Base-by-base conservation (phyloP, 2,888 invertebrate genomes). In the Malthinus flaveolus region DNA sequence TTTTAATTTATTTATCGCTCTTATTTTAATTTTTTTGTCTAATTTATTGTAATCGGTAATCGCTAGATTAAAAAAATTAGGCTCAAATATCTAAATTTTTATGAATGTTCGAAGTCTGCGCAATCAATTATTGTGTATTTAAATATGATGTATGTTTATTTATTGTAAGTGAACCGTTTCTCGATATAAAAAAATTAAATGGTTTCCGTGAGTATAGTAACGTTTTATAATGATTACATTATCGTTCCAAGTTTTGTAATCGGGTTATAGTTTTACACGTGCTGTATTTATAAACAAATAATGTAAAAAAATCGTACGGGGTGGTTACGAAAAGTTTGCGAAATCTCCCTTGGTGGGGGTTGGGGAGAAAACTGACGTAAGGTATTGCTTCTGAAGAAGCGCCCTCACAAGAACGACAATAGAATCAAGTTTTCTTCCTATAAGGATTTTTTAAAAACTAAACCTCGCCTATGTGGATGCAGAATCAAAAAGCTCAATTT, bases 171-270 rank as follows among this genome's bases (percentile, higher is more conserved):
- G 57, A 57, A 51, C 57, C 57, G 47, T n/a, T 51, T 52, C 51
- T 39, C 23, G 51, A 57, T 52, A 34, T 33, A 42, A 23, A 23
- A 23, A 23, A 51, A 48, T 10, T 51, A 37, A 52, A 47, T 47
- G 37, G 52, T 52, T 57, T 57, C 57, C 57, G 57, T 57, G 52
- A 57, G 48, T 57, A 42, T 42, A 39, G 56, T 56, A 56, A 49
- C 37, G 50, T 45, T 48, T 37, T 39, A 33, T 33, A 37, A 23
- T 23, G 56, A 50, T 37, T 52, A 48, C 36, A 47, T 37, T 51
- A 51, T 57, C 57, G 23, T 39, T 23, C 23, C 12, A 57, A 47
- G 35, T 52, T 51, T 51, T 55, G 55, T 55, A 55, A 55, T 55
- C 49, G 34, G 10, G n/a, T 5, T 46, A 37, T 48, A 46, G 15